phyloP scores from a whole-genome alignment of 2,113 vertebrate genomes.

The Labrus mixtus region DNA sequence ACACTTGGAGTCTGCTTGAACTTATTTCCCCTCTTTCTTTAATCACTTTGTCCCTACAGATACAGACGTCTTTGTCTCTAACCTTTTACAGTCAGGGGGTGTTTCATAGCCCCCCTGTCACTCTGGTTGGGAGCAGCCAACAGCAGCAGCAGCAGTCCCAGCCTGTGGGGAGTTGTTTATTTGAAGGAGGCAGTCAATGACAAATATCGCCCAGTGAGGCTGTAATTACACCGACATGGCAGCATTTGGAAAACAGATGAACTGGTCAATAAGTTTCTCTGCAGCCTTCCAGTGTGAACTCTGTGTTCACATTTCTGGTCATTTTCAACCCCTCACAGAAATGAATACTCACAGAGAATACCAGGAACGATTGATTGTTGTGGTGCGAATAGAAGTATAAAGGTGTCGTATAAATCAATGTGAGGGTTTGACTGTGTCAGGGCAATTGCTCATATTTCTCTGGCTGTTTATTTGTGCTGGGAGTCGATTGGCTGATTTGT shows the following conservation, averaged over 20 bases:
- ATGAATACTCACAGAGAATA: slow-evolving; percentile 79
- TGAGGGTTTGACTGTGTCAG: slow-evolving; percentile 10
- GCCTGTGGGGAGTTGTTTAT: slow-evolving; percentile 71
- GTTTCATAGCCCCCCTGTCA: slow-evolving; percentile 38
- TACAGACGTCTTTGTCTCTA: slow-evolving; percentile 39
- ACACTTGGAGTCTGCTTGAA: neutral
- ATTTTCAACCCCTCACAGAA: slow-evolving; percentile 72
- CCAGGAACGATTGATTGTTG: slow-evolving; percentile 82
- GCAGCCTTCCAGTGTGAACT: slow-evolving; percentile 61
- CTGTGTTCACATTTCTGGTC: slow-evolving; percentile 64
- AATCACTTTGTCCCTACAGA: slow-evolving; percentile 35
- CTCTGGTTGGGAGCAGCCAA: slow-evolving; percentile 32
- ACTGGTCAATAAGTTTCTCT: slow-evolving; percentile 79
- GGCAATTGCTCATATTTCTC: slow-evolving; percentile 40
- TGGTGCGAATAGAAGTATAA: slow-evolving; percentile 81
- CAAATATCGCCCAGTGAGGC: slow-evolving; percentile 76
- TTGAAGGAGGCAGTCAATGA: slow-evolving; percentile 68
- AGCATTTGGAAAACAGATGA: slow-evolving; percentile 71
- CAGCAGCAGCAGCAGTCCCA: slow-evolving; percentile 26
- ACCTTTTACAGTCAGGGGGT: slow-evolving; percentile 39
- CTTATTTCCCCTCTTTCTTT: slow-evolving; percentile 19
- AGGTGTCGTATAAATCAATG: slow-evolving; percentile 54
- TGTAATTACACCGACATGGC: slow-evolving; percentile 88
- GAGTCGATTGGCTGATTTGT: slow-evolving; percentile 20
- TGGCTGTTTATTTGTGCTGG: slow-evolving; percentile 27